These are phyloP conservation scores for Stictonetta naevosa DNA, from an alignment of 2,113 vertebrate genomes.

Conservation along the genomic window DNA sequence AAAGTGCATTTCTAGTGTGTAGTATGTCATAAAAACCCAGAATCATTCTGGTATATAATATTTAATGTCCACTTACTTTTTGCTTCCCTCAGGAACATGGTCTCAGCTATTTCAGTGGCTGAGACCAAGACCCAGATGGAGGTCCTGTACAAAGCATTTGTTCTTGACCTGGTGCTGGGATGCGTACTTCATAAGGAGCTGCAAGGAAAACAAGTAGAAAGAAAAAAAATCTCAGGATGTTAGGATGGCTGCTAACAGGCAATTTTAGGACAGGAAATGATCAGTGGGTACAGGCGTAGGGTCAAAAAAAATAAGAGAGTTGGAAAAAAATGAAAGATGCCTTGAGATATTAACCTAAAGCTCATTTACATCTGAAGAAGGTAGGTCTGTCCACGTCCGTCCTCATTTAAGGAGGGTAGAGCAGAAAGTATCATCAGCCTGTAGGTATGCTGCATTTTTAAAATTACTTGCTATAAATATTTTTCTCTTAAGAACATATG, in stretches of 20 bases:
- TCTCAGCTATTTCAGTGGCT: not conserved
- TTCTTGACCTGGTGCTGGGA: not conserved
- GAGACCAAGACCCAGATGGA: not conserved
- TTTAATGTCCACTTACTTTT: not conserved
- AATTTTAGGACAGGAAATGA: not conserved
- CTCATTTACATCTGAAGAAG: not conserved
- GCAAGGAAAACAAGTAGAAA: not conserved
- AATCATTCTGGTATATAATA: not conserved
- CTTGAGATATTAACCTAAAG: not conserved
- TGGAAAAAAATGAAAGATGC: not conserved
- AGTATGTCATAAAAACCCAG: not conserved
- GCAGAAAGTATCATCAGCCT: not conserved
- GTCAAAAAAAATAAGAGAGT: not conserved
- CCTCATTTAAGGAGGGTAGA: not conserved
- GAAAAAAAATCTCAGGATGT: not conserved
- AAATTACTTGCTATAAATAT: not conserved
- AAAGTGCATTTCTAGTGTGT: not conserved
- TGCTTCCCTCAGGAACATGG: not conserved
- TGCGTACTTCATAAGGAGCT: not conserved
- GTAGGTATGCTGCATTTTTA: not conserved
- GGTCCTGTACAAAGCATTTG: not conserved
- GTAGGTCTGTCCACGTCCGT: not conserved
- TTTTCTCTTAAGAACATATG: not conserved
- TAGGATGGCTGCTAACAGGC: not conserved
- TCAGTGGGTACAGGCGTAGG: rapidly evolving